Conservation (phyloP, 2,797 vertebrate genomes). For the Phyllotis vaccarum region DNA sequence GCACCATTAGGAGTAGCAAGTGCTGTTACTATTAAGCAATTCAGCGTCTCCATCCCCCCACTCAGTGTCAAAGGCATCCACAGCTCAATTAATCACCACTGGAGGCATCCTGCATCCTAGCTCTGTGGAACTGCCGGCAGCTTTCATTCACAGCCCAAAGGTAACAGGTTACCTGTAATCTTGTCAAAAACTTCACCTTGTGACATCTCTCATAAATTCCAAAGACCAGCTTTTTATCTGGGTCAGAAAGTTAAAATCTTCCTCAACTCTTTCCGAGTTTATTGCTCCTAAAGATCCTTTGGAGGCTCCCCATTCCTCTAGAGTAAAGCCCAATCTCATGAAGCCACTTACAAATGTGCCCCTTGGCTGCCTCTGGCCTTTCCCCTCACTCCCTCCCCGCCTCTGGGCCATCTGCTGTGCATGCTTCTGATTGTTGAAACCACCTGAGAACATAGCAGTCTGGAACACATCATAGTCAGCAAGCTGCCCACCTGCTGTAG, state of each 20-base stretch:
- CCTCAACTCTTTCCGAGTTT: neutral
- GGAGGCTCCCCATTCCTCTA: neutral
- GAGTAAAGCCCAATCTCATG: neutral
- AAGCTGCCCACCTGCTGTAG: neutral
- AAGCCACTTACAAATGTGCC: neutral
- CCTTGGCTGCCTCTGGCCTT: neutral
- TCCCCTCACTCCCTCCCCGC: neutral
- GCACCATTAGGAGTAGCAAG: conserved; percentile 73
- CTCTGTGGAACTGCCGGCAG: neutral
- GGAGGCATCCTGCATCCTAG: neutral
- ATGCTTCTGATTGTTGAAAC: neutral
- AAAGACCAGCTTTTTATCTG: conserved; percentile 34
- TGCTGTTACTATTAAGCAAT: conserved; percentile 67
- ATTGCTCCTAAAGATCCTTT: neutral
- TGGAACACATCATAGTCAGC: neutral
- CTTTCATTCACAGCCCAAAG: neutral
- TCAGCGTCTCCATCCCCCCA: conserved; percentile 47
- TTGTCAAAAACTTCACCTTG: neutral
- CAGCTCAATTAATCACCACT: conserved; percentile 62
- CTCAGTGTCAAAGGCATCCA: conserved; percentile 64
- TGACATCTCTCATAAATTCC: neutral
- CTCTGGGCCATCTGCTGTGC: neutral
- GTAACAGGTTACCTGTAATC: neutral
- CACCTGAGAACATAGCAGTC: neutral
- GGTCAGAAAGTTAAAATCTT: neutral